Base-by-base conservation (phyloP, 1,140 invertebrate species). In the Adelges cooleyi region DNA sequence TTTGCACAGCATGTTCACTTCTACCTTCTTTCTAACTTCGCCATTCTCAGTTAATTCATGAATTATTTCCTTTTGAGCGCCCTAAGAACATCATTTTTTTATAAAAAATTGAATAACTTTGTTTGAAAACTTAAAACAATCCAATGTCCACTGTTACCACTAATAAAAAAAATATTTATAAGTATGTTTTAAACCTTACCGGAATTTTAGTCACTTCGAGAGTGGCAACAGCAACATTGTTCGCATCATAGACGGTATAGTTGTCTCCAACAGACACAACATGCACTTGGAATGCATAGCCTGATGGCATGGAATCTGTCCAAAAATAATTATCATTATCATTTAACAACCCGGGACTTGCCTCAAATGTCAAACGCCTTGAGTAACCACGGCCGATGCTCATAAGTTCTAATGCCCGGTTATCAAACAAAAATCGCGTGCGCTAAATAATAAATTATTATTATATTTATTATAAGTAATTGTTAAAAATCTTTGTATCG, bases 311-410 rank as follows among this genome's bases (percentile, higher is more conserved):
- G 38, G 83, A 87, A 75, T 89, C 87, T 13, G 84, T 82, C 84
- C 85, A 89, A 76, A 89, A 89, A 71, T 84, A 85, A 71, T 85
- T 84, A 13, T 77, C 75, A 72, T 86, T 85, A 54, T 82, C 77
- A 75, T 87, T 87, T 29, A 84, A 75, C 42, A 78, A 80, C 15
- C 78, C 79, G 13, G 75, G 74, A 36, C 80, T 77, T 5, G 84
- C 79, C 69, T 83, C 79, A 73, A 89, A 89, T 2, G 86, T 88
- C 44, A 89, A 77, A 27, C 86, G 77, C 67, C 86, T 80, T 10
- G 85, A 83, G 71, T 86, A 89, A 11, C 87, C 86, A 70, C 83
- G 79, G 1, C 86, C 86, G 68, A 89, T 84, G 9, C 79, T 82
- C 69, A 80, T 75, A 44, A 89, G 76, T n/a, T 77, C 80, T 15